These are phyloP conservation scores for Elmis aenea DNA, from an alignment of 2,888 invertebrate genomes.

Conservation along the genomic window DNA sequence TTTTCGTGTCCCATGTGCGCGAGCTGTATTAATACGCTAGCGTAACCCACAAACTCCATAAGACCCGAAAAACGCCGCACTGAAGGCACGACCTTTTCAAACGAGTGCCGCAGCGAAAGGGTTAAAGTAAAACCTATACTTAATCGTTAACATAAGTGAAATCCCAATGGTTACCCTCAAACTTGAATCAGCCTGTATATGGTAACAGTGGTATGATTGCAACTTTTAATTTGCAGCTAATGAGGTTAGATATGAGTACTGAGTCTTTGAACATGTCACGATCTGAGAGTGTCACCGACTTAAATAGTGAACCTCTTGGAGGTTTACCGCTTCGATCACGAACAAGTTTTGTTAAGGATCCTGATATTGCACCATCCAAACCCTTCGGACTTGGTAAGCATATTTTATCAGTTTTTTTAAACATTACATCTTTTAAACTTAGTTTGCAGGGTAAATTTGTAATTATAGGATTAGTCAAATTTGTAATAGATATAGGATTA, in stretches of 20 bases:
- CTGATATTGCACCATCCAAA: constrained; percentile 60
- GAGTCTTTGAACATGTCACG: constrained; percentile 73
- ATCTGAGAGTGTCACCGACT: constrained; percentile 79
- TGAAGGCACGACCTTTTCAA: too few species aligned
- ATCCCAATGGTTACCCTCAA: too few species aligned
- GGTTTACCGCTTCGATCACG: constrained; percentile 37
- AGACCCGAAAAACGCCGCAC: too few species aligned
- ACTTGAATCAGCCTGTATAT: background rate
- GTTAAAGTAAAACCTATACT: too few species aligned
- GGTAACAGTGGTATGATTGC: background rate
- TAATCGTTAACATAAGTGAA: background rate
- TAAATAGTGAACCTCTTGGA: constrained; percentile 59
- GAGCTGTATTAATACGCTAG: too few species aligned
- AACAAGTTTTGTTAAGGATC: constrained; percentile 44
- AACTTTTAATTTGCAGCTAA: constrained; percentile 54
- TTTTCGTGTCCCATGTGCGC: too few species aligned
- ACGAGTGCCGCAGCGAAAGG: too few species aligned
- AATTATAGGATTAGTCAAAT: background rate
- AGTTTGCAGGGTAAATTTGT: too few species aligned
- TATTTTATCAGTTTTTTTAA: too few species aligned
- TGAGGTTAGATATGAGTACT: constrained; percentile 75
- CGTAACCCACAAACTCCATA: too few species aligned
- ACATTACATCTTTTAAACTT: background rate
- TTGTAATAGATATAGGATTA: too few species aligned
- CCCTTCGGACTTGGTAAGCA: constrained; percentile 79